A percentile compares a stretch with the other conserved stretches of the same genome.
These are phyloP conservation scores for Drosophila antonietae DNA, from an alignment of 2,888 invertebrate genomes.

Conservation along the genomic window DNA sequence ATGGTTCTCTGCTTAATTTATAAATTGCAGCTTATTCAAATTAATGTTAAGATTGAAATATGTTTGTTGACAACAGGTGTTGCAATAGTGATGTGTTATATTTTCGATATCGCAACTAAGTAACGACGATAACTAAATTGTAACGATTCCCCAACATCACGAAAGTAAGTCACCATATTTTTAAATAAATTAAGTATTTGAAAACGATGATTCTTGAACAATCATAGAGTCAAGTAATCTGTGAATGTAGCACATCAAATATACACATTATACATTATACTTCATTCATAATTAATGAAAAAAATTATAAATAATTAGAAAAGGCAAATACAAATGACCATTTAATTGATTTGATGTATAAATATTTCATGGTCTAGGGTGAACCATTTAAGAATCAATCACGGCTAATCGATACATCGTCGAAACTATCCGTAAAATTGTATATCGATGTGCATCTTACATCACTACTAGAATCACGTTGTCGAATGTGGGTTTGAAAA, in stretches of 20 bases:
- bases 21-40: not conserved
- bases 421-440: not conserved
- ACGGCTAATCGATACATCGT: constrained; percentile 27
- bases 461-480: constrained; percentile 61
- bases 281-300: not conserved
- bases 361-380: not conserved
- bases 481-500: constrained; percentile 47
- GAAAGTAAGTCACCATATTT: not conserved
- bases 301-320: not conserved
- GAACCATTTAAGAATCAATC: constrained; percentile 6
- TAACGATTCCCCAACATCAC: not conserved
- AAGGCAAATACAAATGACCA: not conserved
- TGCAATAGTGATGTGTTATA: constrained; percentile 29
- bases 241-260: not conserved
- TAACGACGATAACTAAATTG: not conserved
- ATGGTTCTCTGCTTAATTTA: constrained; percentile 40
- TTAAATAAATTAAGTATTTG: not conserved
- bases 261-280: not conserved
- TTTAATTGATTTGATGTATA: not conserved
- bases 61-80: constrained; percentile 55
- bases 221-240: not conserved
- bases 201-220: not conserved
- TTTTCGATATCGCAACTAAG: not conserved
- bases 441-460: constrained; percentile 47
- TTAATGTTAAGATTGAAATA: not conserved